Conservation (phyloP, 1,140 invertebrate species). For the Bombus cullumanus region DNA sequence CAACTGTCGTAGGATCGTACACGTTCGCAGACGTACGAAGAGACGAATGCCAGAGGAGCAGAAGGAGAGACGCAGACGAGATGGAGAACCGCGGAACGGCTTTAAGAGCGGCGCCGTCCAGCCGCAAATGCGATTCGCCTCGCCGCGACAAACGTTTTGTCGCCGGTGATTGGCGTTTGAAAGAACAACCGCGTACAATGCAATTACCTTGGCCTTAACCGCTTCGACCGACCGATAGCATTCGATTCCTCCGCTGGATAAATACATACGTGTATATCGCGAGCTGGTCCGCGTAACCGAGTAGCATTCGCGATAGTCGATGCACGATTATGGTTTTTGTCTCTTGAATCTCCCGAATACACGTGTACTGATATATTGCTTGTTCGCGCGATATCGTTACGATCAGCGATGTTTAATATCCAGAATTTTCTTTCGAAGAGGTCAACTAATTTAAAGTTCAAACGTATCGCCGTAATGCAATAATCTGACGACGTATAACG, state of each 20-base stretch:
- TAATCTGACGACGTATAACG: neutral
- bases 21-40: neutral
- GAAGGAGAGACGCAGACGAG: slow-evolving; percentile 27
- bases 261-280: slow-evolving; percentile 65
- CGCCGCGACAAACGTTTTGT: slow-evolving; percentile 81
- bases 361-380: neutral
- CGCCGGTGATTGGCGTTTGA: slow-evolving; percentile 82
- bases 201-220: slow-evolving; percentile 81
- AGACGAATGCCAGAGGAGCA: neutral
- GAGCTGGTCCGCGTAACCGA: neutral
- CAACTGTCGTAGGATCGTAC: neutral
- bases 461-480: too few relatives aligned
- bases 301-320: neutral
- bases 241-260: slow-evolving; percentile 65
- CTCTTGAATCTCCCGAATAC: neutral
- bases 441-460: neutral
- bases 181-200: slow-evolving; percentile 82
- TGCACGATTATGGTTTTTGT: neutral
- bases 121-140: slow-evolving; percentile 61
- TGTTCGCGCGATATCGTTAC: neutral
- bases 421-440: too few relatives aligned
- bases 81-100: slow-evolving; percentile 45
- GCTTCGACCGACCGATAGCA: slow-evolving; percentile 64
- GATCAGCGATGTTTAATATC: too few relatives aligned
- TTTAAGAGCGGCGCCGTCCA: slow-evolving; percentile 60